Percentiles rank a stretch among this genome's conserved stretches.
These are phyloP conservation scores for Subanguina moxae DNA, from an alignment of 1,140 invertebrate species.

Conservation along the genomic window DNA sequence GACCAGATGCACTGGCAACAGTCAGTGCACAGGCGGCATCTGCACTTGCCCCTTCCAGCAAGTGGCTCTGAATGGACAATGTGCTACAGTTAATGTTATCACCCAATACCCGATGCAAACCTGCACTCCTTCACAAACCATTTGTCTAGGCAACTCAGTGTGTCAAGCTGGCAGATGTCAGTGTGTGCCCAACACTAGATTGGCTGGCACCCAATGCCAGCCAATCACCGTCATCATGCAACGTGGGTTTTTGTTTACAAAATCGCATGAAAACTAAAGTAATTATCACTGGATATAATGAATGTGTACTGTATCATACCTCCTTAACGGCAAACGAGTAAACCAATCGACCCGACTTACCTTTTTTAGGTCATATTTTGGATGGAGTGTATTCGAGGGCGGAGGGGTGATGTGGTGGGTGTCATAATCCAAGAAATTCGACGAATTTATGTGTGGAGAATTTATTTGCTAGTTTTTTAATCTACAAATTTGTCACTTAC, in stretches of 20 bases:
- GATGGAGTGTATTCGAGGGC: too few relatives aligned
- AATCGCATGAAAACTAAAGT: background rate
- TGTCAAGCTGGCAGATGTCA: slow-evolving; percentile 36
- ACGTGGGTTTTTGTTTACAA: slow-evolving; percentile 14
- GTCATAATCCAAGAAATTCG: too few relatives aligned
- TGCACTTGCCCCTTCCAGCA: slow-evolving; percentile 36
- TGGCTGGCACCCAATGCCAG: slow-evolving; percentile 34
- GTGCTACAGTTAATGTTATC: slow-evolving; percentile 36
- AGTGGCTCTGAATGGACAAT: slow-evolving; percentile 43
- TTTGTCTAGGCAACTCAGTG: slow-evolving; percentile 41
- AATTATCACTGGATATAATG: too few relatives aligned
- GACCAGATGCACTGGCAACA: slow-evolving; percentile 37
- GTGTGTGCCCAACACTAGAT: slow-evolving; percentile 43
- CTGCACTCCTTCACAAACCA: slow-evolving; percentile 21
- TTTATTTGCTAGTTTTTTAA: too few relatives aligned
- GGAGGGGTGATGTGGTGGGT: too few relatives aligned
- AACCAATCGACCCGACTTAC: too few relatives aligned
- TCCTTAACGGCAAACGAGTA: too few relatives aligned
- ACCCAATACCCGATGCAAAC: slow-evolving; percentile 42
- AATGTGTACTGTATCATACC: too few relatives aligned
- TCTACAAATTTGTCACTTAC: too few relatives aligned
- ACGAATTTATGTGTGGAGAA: too few relatives aligned
- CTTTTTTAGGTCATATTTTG: too few relatives aligned
- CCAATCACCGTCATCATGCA: slow-evolving; percentile 34
- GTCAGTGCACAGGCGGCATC: slow-evolving; percentile 29